These are phyloP conservation scores for Nasonia vitripennis DNA, from an alignment of 1,140 invertebrate species.

Conservation along the genomic window DNA sequence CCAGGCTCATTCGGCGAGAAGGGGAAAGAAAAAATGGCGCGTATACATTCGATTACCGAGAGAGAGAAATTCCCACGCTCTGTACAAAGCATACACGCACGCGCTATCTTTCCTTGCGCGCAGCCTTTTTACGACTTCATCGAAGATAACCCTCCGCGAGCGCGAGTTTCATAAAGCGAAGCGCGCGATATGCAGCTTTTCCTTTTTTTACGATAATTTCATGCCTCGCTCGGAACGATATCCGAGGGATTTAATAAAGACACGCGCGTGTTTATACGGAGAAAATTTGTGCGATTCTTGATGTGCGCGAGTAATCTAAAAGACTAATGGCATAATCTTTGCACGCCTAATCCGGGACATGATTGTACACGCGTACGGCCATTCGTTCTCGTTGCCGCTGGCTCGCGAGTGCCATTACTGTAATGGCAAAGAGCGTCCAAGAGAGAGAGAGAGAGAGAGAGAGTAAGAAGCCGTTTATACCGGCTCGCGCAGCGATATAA, in stretches of 20 bases:
- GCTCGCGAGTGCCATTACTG: not conserved
- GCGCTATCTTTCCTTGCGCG: conserved; percentile 17
- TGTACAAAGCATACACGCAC: not conserved
- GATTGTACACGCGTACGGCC: not conserved
- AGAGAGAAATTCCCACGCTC: not conserved
- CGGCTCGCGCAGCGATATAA: conserved; percentile 1
- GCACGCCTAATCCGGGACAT: not conserved
- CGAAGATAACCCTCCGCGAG: conserved; percentile 42
- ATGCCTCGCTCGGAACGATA: not conserved
- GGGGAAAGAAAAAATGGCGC: not conserved
- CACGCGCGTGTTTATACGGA: not conserved
- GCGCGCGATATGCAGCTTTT: conserved; percentile 41
- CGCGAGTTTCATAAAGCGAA: conserved; percentile 54
- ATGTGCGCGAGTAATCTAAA: too few relatives aligned
- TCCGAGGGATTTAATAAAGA: conserved; percentile 33
- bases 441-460: too few relatives aligned
- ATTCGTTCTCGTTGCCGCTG: not conserved
- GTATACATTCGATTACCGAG: conserved; percentile 31
- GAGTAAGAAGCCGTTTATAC: not conserved
- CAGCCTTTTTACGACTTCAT: conserved; percentile 39
- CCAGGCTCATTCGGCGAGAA: not conserved
- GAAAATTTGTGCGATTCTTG: not conserved
- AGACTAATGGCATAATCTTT: not conserved
- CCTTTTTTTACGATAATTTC: conserved; percentile 53
- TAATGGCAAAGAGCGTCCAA: not conserved